A percentile compares a stretch with the other conserved stretches of the same genome.
Conservation (phyloP, 2,888 invertebrate species). For the Cheilosia impressa region DNA sequence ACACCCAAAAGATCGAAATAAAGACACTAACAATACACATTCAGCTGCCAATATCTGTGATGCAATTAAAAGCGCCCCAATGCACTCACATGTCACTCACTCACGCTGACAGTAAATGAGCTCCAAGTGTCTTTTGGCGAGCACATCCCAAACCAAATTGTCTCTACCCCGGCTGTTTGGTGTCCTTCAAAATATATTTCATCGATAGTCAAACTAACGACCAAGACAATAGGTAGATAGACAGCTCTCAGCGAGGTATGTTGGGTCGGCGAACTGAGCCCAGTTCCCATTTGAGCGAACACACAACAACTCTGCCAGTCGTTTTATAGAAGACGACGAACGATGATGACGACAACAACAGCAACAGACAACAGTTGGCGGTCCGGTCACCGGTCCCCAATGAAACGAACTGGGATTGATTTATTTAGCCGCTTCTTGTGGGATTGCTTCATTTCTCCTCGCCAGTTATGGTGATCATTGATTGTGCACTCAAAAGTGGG, state of each 20-base stretch:
- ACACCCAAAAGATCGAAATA: neutral
- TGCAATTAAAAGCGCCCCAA: conserved; percentile 44
- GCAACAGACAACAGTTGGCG: neutral
- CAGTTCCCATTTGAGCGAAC: conserved; percentile 34
- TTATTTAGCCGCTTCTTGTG: conserved; percentile 42
- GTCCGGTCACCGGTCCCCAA: conserved; percentile 21
- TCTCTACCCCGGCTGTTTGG: conserved; percentile 14
- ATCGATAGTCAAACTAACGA: conserved; percentile 29
- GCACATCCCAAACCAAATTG: conserved; percentile 44
- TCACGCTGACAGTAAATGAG: conserved; percentile 39
- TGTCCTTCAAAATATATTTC: conserved; percentile 50
- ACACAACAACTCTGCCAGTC: conserved; percentile 13
- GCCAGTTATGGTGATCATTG: conserved; percentile 66
- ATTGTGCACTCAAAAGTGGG: conserved; percentile 42
- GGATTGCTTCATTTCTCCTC: conserved; percentile 38
- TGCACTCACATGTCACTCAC: conserved; percentile 38
- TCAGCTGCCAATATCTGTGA: neutral
- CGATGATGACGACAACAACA: conserved; percentile 31
- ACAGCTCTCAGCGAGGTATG: conserved; percentile 13
- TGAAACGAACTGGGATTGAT: conserved; percentile 54
- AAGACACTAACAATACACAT: neutral
- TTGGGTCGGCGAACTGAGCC: conserved; percentile 7
- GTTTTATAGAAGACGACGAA: conserved; percentile 38
- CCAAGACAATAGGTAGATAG: conserved; percentile 40
- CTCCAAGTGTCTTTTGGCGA: conserved; percentile 37